Conservation (phyloP, 2,888 invertebrate genomes). For the Habroteleia sp. region DNA sequence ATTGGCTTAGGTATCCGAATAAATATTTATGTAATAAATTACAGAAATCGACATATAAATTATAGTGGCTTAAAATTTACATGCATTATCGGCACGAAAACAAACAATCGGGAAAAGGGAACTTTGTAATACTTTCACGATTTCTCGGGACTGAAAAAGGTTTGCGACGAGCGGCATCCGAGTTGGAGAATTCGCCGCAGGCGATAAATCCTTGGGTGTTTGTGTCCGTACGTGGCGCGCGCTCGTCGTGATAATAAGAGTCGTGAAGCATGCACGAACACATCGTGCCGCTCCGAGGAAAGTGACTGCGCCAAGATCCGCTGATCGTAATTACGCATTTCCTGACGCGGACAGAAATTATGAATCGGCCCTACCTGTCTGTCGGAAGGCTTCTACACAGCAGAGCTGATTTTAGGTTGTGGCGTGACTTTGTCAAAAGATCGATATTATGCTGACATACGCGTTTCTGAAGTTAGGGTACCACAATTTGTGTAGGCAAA, state of each 20-base stretch:
- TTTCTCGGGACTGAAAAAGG: constrained; percentile 27
- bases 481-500: too few species aligned
- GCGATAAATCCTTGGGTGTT: constrained; percentile 47
- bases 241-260: constrained; percentile 37
- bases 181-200: constrained; percentile 36
- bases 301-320: constrained; percentile 61
- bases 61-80: constrained; percentile 24
- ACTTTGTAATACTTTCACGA: constrained; percentile 37
- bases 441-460: constrained; percentile 69
- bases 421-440: constrained; percentile 76
- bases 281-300: constrained; percentile 51
- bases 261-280: constrained; percentile 54
- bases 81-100: constrained; percentile 53
- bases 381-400: constrained; percentile 63
- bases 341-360: constrained; percentile 59
- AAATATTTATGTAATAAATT: constrained; percentile 48
- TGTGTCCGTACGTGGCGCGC: constrained; percentile 33
- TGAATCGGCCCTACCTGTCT: constrained; percentile 60
- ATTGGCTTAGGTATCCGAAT: constrained; percentile 35
- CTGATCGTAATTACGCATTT: constrained; percentile 64
- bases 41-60: constrained; percentile 25
- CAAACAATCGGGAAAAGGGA: constrained; percentile 41
- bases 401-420: constrained; percentile 67
- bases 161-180: neutral
- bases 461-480: constrained; percentile 68